Conservation (phyloP, 2,797 vertebrate genomes). For the Halcyon chelicuti region DNA sequence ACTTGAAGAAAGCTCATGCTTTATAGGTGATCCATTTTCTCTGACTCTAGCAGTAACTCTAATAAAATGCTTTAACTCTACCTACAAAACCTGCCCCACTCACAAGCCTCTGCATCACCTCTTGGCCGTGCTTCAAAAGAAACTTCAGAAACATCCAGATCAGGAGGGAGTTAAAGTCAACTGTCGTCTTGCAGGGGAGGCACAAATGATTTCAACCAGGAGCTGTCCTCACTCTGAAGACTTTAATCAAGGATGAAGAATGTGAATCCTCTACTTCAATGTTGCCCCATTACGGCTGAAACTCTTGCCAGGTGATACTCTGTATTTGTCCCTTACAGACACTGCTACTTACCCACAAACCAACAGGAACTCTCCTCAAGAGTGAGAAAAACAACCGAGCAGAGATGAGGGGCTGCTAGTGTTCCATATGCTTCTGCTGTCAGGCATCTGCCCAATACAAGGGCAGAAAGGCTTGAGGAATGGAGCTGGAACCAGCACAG, state of each 20-base stretch:
- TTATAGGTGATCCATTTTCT: not conserved
- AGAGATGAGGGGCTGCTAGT: not conserved
- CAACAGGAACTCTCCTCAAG: accelerated
- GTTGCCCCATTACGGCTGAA: not conserved
- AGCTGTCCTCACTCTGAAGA: not conserved
- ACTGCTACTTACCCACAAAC: not conserved
- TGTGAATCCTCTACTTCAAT: not conserved
- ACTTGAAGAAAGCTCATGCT: not conserved
- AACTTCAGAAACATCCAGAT: constrained; percentile 25
- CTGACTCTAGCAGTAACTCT: not conserved
- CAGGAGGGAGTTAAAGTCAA: constrained; percentile 18
- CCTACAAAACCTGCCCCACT: not conserved
- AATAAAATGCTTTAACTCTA: not conserved
- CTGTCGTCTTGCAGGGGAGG: not conserved
- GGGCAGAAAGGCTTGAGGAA: not conserved
- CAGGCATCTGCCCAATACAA: not conserved
- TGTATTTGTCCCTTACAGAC: not conserved
- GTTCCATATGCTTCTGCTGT: not conserved
- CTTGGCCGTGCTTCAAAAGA: constrained; percentile 50
- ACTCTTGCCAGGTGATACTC: not conserved
- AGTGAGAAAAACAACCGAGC: not conserved
- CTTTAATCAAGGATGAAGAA: constrained; percentile 16
- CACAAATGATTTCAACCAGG: not conserved
- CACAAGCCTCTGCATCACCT: not conserved
- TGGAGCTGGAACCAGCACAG: not conserved